A percentile compares a stretch with the other conserved stretches of the same genome.
phyloP scores from a whole-genome alignment of 2,888 invertebrate genomes.

The Lycocerus yunnanus region DNA sequence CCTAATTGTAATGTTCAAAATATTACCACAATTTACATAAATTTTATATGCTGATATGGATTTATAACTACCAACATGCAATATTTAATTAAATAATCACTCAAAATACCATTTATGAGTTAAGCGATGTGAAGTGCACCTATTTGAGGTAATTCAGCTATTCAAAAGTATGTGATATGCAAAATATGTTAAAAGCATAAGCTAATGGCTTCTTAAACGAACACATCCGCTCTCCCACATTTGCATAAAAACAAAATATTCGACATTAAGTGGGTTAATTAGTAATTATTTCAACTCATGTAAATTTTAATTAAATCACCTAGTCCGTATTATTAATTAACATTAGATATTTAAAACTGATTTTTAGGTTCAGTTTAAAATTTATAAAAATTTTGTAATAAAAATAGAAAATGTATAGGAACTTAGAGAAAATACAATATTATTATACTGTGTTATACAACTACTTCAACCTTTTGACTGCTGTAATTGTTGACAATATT shows the following conservation, averaged over 20 bases:
- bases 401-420: too few relatives aligned
- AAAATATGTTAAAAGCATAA: background rate
- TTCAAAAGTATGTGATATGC: background rate
- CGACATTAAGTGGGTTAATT: background rate
- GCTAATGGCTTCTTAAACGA: background rate
- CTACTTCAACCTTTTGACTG: too few relatives aligned
- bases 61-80: background rate
- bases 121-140: background rate
- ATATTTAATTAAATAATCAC: background rate
- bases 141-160: background rate
- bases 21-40: background rate
- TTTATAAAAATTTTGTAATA: too few relatives aligned
- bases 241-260: background rate
- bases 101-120: background rate
- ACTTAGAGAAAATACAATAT: too few relatives aligned
- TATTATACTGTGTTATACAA: too few relatives aligned
- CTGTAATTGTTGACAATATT: too few relatives aligned
- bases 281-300: background rate
- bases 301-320: background rate
- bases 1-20: background rate
- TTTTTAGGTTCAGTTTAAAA: background rate
- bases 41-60: background rate
- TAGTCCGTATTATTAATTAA: background rate
- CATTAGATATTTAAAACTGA: background rate
- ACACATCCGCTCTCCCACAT: background rate